Conservation (phyloP, 2,888 invertebrate species). For the Drosophila leonis region DNA sequence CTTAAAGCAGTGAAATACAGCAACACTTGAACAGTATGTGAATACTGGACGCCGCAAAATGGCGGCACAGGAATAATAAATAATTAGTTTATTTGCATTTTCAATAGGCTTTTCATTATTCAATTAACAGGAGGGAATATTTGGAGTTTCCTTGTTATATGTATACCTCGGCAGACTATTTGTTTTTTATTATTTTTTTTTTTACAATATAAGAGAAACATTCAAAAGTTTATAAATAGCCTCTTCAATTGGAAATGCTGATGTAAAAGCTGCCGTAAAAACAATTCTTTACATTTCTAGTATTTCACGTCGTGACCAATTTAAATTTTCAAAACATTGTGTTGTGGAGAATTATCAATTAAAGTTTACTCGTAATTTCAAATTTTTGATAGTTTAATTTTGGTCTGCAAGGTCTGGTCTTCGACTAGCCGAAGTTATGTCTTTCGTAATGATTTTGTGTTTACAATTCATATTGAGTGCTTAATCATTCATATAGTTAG, state of each 20-base stretch:
- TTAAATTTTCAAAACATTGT: not conserved
- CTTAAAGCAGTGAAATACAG: conserved; percentile 69
- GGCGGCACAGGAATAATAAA: conserved; percentile 46
- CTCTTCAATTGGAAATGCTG: not conserved
- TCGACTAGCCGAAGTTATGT: not conserved
- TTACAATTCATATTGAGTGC: conserved; percentile 1
- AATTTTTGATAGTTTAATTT: no score
- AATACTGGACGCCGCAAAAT: conserved; percentile 62
- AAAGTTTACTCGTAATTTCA: no score
- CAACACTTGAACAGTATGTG: conserved; percentile 34
- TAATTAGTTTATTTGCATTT: conserved; percentile 31
- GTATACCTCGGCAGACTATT: conserved; percentile 1
- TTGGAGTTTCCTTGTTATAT: not conserved
- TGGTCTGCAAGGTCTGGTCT: not conserved
- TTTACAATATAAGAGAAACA: not conserved
- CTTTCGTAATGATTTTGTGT: conserved; percentile 3
- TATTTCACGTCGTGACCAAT: not conserved
- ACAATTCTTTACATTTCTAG: not conserved
- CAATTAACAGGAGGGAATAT: conserved; percentile 51
- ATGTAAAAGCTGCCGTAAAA: not conserved
- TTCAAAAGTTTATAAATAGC: not conserved
- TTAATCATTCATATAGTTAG: conserved; percentile 8
- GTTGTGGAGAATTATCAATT: not conserved
- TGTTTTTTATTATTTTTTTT: not conserved
- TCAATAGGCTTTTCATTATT: conserved; percentile 23